Conservation (phyloP, 2,113 vertebrate genomes). For the Solenodon paradoxus region DNA sequence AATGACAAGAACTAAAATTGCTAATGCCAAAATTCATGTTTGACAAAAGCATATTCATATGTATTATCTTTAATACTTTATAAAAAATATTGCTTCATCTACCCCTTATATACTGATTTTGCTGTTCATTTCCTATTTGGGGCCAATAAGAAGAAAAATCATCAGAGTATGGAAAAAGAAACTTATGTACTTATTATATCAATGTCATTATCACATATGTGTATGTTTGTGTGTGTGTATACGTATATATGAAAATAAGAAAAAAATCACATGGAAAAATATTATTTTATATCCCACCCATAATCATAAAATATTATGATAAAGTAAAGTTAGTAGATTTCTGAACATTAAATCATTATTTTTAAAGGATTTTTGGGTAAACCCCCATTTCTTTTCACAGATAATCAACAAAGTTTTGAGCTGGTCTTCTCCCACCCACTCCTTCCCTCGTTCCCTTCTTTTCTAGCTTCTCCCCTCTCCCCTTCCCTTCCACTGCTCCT, state of each 20-base stretch:
- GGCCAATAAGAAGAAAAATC: neutral
- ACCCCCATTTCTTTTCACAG: neutral
- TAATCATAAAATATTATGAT: neutral
- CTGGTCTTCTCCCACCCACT: too few relatives aligned
- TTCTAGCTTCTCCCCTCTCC: neutral
- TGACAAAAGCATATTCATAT: neutral
- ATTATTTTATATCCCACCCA: neutral
- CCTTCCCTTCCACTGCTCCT: too few relatives aligned
- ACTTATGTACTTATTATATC: neutral
- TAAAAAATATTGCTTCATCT: neutral
- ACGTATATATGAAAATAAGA: neutral
- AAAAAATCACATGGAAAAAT: neutral
- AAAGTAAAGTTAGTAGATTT: neutral
- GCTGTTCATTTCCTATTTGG: neutral
- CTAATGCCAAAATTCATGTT: neutral
- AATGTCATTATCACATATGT: neutral
- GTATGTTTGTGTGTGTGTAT: neutral
- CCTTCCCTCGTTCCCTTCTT: neutral
- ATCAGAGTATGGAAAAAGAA: neutral
- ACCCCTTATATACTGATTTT: neutral
- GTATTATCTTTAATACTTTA: neutral
- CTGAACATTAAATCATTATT: neutral
- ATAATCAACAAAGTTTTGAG: neutral
- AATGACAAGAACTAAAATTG: neutral
- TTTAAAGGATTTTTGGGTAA: neutral